phyloP scores from a whole-genome alignment of 2,113 vertebrate genomes.

The Barbus barbus region DNA sequence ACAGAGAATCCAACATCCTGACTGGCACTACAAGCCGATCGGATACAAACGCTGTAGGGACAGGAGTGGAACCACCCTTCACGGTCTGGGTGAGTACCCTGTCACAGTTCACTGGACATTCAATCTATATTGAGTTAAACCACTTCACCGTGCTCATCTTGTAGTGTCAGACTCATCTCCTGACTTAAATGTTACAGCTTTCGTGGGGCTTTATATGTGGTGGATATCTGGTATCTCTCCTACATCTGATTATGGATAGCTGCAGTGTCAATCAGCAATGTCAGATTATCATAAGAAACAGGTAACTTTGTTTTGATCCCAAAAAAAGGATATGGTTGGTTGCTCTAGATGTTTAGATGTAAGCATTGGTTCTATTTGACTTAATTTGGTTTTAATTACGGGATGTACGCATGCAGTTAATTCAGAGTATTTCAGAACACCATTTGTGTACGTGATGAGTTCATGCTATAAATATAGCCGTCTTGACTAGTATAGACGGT shows the following conservation, averaged over 20 bases:
- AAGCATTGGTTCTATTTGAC: no score
- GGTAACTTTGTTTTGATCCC: background rate
- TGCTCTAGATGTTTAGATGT: background rate
- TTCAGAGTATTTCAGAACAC: background rate
- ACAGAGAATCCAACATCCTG: conserved; percentile 48
- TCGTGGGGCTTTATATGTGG: background rate
- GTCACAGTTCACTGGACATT: conserved; percentile 30
- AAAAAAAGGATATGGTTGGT: background rate
- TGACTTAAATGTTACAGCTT: background rate
- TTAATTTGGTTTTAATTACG: background rate
- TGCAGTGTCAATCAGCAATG: background rate
- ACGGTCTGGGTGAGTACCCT: conserved; percentile 71
- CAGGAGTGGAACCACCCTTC: conserved; percentile 66
- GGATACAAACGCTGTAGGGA: conserved; percentile 62
- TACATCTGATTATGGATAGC: background rate
- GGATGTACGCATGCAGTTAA: background rate
- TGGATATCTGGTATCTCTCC: background rate
- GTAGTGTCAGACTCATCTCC: background rate
- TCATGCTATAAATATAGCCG: background rate
- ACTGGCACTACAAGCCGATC: conserved; percentile 50
- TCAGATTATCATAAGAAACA: background rate
- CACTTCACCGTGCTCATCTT: conserved; percentile 7
- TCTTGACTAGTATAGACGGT: background rate
- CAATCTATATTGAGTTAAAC: background rate
- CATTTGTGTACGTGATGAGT: background rate